Conservation (phyloP, 2,888 invertebrate species). For the Netelia inedita region DNA sequence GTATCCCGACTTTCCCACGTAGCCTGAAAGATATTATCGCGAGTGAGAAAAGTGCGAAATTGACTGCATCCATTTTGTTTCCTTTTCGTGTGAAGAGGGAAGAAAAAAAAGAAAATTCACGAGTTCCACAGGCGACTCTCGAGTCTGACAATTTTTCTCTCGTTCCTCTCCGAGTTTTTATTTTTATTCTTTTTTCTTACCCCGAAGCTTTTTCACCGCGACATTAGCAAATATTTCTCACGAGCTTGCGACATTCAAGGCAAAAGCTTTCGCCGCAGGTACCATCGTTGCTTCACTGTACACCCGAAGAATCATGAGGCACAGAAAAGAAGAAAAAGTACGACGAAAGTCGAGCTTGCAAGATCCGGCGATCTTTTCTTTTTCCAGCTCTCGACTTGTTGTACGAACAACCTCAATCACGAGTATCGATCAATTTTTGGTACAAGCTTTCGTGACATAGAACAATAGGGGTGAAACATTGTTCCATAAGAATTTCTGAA, state of each 20-base stretch:
- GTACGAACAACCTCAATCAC: conserved; percentile 4
- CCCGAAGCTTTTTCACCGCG: conserved; percentile 24
- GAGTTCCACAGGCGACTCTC: neutral
- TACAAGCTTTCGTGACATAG: neutral
- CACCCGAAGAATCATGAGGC: neutral
- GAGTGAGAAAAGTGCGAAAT: neutral
- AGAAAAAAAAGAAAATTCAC: neutral
- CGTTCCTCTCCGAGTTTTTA: neutral
- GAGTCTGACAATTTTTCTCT: conserved; percentile 22
- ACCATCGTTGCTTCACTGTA: conserved; percentile 16
- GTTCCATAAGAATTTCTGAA: neutral
- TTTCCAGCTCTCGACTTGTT: neutral
- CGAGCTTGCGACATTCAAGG: conserved; percentile 24
- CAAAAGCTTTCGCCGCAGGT: conserved; percentile 8
- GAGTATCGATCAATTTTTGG: neutral
- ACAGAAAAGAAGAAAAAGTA: conserved; percentile 14
- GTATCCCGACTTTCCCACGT: neutral
- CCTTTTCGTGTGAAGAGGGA: neutral
- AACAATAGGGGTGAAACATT: neutral
- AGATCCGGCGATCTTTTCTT: neutral
- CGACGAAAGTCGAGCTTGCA: conserved; percentile 29
- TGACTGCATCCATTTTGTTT: neutral
- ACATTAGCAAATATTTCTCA: conserved; percentile 48
- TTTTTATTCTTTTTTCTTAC: neutral
- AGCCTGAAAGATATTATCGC: conserved; percentile 6